A percentile compares a stretch with the other conserved stretches of the same genome.
Conservation (phyloP, 2,113 vertebrate species). For the Phainopepla nitens region DNA sequence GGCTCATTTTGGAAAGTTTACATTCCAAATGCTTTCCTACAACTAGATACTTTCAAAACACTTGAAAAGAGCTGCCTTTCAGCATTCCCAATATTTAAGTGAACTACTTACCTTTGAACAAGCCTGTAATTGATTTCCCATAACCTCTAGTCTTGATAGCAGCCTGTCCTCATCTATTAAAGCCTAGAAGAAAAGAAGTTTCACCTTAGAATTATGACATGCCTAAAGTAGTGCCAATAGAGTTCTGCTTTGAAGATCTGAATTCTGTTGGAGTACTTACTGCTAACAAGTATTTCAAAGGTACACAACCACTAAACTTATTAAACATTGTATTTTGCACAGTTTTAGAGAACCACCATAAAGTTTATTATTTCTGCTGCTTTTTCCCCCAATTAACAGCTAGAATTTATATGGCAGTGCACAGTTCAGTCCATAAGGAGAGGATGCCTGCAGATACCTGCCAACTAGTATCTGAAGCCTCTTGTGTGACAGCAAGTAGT, state of each 20-base stretch:
- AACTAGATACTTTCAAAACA: not conserved
- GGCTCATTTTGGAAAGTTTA: not conserved
- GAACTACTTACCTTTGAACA: conserved; percentile 88
- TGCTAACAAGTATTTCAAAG: not conserved
- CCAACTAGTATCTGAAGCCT: conserved; percentile 99
- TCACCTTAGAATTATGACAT: not conserved
- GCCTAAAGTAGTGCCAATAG: not conserved
- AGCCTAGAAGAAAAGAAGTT: conserved; percentile 77
- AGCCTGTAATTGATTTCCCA: conserved; percentile 96
- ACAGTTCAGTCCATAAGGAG: not conserved
- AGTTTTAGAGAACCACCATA: not conserved
- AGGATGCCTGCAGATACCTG: conserved; percentile 79
- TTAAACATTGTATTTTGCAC: not conserved
- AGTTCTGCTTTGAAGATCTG: not conserved
- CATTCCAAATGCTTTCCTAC: not conserved
- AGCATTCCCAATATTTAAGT: not conserved
- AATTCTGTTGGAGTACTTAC: not conserved
- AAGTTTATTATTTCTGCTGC: not conserved
- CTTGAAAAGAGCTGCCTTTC: not conserved
- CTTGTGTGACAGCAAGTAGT: conserved; percentile 91
- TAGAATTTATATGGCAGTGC: not conserved
- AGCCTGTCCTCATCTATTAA: conserved; percentile 99
- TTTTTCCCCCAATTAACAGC: not conserved
- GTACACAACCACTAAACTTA: not conserved
- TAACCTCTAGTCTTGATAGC: conserved; percentile 95